These are phyloP conservation scores for Ptilonorhynchus violaceus DNA, from an alignment of 2,113 vertebrate species.

Conservation along the genomic window DNA sequence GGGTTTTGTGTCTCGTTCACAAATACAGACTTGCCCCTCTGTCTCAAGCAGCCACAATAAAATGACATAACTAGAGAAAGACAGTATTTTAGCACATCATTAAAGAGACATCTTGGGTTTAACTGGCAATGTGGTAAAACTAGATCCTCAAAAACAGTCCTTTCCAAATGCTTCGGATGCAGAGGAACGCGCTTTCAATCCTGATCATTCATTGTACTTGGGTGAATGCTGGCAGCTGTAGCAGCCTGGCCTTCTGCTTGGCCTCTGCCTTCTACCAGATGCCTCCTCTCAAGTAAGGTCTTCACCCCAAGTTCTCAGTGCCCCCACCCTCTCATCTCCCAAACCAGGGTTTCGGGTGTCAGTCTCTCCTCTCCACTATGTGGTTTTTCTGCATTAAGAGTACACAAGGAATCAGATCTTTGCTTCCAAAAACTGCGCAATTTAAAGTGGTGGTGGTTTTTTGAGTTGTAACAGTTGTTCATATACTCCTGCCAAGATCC, in stretches of 20 bases:
- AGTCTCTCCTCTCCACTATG: background rate
- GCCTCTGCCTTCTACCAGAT: background rate
- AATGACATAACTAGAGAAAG: background rate
- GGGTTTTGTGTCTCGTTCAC: background rate
- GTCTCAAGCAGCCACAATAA: background rate
- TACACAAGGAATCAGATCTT: background rate
- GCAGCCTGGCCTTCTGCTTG: background rate
- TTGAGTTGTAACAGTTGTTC: background rate
- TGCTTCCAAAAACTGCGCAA: background rate
- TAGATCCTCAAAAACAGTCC: background rate
- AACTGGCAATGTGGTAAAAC: background rate
- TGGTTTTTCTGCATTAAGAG: background rate
- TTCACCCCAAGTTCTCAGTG: background rate
- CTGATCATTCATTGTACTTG: background rate
- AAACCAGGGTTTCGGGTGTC: fast-evolving
- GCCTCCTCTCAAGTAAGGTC: background rate
- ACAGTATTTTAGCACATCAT: background rate
- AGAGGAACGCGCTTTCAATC: background rate
- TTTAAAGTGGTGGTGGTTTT: background rate
- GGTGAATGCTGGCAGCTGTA: background rate
- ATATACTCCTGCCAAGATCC: background rate
- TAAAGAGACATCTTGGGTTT: background rate
- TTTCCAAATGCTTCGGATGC: background rate
- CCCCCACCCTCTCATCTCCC: background rate
- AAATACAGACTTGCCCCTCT: background rate